Evolutionary conservation across 2,888 invertebrate species (phyloP).

Genomic region (Xiphydria camelus): DNA sequence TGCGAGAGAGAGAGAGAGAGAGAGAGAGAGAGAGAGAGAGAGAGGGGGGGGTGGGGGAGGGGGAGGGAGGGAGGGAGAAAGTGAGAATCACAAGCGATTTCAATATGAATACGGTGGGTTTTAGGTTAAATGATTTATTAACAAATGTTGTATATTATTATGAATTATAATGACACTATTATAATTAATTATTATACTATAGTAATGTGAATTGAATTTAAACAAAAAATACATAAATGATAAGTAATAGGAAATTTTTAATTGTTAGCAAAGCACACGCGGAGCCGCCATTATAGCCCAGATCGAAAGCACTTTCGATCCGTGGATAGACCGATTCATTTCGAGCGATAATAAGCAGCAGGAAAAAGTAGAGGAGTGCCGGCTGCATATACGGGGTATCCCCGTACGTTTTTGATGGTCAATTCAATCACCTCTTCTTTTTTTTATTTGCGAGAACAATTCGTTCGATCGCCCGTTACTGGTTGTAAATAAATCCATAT

Average conservation of each 20-base stretch:
- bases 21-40: conserved; percentile 3
- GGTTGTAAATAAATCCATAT: conserved; percentile 41
- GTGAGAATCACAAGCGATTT: conserved; percentile 27
- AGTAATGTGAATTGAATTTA: conserved; percentile 57
- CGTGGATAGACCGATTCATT: no score
- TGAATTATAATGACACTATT: conserved; percentile 58
- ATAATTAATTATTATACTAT: conserved; percentile 58
- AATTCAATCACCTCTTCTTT: no score
- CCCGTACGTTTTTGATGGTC: no score
- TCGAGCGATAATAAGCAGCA: no score
- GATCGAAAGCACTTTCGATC: no score
- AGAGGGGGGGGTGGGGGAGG: conserved; percentile 1
- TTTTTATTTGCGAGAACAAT: no score
- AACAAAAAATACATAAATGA: conserved; percentile 45
- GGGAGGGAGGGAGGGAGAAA: conserved; percentile 8
- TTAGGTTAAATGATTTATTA: conserved; percentile 57
- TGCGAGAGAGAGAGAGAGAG: not conserved
- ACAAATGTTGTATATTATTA: conserved; percentile 59
- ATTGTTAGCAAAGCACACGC: conserved; percentile 50
- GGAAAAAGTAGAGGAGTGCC: no score
- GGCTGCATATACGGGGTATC: no score
- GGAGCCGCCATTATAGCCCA: conserved; percentile 31
- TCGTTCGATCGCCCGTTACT: conserved; percentile 29
- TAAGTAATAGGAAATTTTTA: conserved; percentile 55
- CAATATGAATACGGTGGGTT: conserved; percentile 48